Evolutionary conservation across 2,797 vertebrate species (phyloP).

Genomic region (Furcifer pardalis): DNA sequence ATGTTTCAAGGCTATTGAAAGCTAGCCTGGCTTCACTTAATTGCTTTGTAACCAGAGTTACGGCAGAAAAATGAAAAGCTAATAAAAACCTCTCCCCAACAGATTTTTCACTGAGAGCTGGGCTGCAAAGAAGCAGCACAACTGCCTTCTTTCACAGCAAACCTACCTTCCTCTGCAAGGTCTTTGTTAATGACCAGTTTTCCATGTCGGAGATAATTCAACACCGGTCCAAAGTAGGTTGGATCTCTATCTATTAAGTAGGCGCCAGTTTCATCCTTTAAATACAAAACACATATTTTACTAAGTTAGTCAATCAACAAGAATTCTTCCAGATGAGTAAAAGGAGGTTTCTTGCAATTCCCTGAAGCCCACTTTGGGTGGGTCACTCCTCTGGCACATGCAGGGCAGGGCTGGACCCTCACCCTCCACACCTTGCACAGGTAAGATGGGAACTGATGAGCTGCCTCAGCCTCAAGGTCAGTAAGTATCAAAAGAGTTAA

Average conservation of each 20-base stretch:
- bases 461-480: neutral
- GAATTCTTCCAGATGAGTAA: neutral
- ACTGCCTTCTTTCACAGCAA: neutral
- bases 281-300: neutral
- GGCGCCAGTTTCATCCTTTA: slow-evolving; percentile 96
- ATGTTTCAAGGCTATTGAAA: neutral
- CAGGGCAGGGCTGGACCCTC: no score
- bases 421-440: no score
- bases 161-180: slow-evolving; percentile 96
- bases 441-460: no score
- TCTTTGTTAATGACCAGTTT: slow-evolving; percentile 98
- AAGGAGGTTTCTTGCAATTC: neutral
- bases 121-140: neutral
- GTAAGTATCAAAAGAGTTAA: neutral
- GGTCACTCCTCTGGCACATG: no score
- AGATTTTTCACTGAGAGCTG: slow-evolving; percentile 7
- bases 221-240: slow-evolving; percentile 95
- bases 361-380: no score
- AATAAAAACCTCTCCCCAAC: neutral
- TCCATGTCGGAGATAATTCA: slow-evolving; percentile 97
- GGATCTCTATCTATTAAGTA: slow-evolving; percentile 99
- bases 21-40: neutral
- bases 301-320: neutral
- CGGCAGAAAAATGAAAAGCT: no score
- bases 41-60: neutral